Base-by-base conservation (phyloP, 2,888 invertebrate genomes). In the Sinopyrophorus schimmeli region DNA sequence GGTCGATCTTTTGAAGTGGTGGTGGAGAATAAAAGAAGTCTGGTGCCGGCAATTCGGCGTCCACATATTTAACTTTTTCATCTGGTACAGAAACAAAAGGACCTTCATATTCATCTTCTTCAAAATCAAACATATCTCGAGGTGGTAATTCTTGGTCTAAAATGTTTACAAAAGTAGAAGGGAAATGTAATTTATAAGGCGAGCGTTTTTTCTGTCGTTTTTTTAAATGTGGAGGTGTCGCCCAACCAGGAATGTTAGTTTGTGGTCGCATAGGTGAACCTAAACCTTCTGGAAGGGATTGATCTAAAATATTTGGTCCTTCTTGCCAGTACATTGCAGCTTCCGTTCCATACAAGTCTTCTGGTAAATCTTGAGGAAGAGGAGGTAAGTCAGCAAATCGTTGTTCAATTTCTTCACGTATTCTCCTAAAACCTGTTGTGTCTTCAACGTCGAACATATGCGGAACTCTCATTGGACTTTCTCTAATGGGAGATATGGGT, bases 391-490 rank as follows among this genome's bases (percentile, higher is more conserved):
- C 26, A 2, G n/a, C 18, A 16, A 5, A 35, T 7, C 34, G 16
- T 1, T 9, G 1, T 35, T 35, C 28, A 15, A 43, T 4, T 21
- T 27, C 18, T 35, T 34, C 26, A 10, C 9, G 11, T 3, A 2
- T 12, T 5, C 17, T n/a, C 12, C 18, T 30, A 1, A 18, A 11
- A 7, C 30, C 44, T 1, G 23, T 20, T 9, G 23, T 1, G 9
- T 30, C 28, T 2, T 46, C 30, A n/a, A 3, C 23, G 5, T 31
- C 17, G 2, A 20, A 9, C 5, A 31, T 1, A 17, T 12, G 3
- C 7, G 46, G 46, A 12, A 46, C 24, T 21, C 17, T 24, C 3
- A 38, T 6, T 2, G 46, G 38, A 15, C 46, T 46, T 24, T 46
- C 46, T 6, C 9, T 5, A 3, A 46, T 16, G 3, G 12, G 11